A percentile compares a stretch with the other conserved stretches of the same genome.
These are phyloP conservation scores for Leucania comma DNA, from an alignment of 2,888 invertebrate genomes.

Conservation along the genomic window DNA sequence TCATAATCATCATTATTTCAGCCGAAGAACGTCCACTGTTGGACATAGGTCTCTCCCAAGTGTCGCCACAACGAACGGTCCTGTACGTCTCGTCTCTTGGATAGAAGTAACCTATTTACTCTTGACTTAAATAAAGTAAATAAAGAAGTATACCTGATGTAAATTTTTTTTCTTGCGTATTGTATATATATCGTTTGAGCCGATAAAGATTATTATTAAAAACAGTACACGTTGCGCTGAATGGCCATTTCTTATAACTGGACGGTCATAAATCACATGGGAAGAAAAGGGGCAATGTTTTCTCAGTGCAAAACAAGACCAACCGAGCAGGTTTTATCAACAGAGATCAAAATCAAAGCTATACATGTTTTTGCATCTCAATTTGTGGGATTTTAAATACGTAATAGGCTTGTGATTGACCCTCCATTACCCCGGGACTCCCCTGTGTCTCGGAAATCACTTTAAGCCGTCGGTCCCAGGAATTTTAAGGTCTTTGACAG, in stretches of 20 bases:
- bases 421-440: no score
- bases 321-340: background rate
- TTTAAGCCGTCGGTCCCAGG: background rate
- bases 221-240: background rate
- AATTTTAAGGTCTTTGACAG: background rate
- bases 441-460: background rate
- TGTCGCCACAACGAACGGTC: no score
- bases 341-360: background rate
- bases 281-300: constrained; percentile 1
- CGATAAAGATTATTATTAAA: no score
- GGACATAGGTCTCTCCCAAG: no score
- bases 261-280: background rate
- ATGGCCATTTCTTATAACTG: background rate
- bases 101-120: no score
- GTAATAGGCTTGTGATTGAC: background rate
- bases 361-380: background rate
- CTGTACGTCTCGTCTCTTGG: no score
- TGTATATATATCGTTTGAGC: no score
- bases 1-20: no score
- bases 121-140: no score
- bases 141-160: no score
- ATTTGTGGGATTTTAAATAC: background rate
- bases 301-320: background rate
- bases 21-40: no score
- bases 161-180: no score